A percentile compares a stretch with the other conserved stretches of the same genome.
Conservation (phyloP, 2,888 invertebrate genomes). For the Hydroisotoma schaefferi region DNA sequence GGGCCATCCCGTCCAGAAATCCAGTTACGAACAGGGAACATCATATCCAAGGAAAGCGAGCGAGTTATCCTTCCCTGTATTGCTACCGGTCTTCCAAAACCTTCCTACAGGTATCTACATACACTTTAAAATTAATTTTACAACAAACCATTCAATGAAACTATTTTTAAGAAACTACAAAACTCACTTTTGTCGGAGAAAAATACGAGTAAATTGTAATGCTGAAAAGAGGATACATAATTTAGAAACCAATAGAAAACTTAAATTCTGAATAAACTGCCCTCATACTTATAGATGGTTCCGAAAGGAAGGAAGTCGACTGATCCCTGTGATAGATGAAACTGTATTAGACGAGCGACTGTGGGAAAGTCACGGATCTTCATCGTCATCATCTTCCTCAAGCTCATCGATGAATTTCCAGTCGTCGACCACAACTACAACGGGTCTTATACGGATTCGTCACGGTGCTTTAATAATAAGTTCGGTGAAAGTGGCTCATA, state of each 20-base stretch:
- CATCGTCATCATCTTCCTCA: slow-evolving; percentile 2
- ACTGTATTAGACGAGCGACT: slow-evolving; percentile 10
- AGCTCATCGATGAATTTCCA: not conserved
- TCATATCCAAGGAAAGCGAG: slow-evolving; percentile 69
- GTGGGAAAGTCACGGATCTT: slow-evolving; percentile 1
- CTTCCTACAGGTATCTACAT: slow-evolving; percentile 77
- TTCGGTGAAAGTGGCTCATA: slow-evolving; percentile 56
- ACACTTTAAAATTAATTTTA: no score
- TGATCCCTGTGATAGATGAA: slow-evolving; percentile 42
- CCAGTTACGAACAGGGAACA: slow-evolving; percentile 64
- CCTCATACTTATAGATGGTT: slow-evolving; percentile 33
- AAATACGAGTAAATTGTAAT: no score
- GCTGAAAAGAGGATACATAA: no score
- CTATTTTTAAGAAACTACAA: no score
- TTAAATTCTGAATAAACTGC: no score
- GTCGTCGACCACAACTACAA: slow-evolving; percentile 23
- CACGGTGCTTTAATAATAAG: slow-evolving; percentile 58
- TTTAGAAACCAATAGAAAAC: no score
- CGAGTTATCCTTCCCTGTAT: slow-evolving; percentile 72
- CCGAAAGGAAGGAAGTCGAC: slow-evolving; percentile 38
- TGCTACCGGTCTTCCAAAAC: slow-evolving; percentile 73
- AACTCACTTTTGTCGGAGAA: no score
- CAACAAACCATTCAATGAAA: no score
- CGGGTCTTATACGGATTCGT: slow-evolving; percentile 52
- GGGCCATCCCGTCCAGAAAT: slow-evolving; percentile 67